Percentiles rank a stretch among this genome's conserved stretches.
These are phyloP conservation scores for Knipowitschia caucasica DNA, from an alignment of 2,797 vertebrate genomes.

Conservation along the genomic window DNA sequence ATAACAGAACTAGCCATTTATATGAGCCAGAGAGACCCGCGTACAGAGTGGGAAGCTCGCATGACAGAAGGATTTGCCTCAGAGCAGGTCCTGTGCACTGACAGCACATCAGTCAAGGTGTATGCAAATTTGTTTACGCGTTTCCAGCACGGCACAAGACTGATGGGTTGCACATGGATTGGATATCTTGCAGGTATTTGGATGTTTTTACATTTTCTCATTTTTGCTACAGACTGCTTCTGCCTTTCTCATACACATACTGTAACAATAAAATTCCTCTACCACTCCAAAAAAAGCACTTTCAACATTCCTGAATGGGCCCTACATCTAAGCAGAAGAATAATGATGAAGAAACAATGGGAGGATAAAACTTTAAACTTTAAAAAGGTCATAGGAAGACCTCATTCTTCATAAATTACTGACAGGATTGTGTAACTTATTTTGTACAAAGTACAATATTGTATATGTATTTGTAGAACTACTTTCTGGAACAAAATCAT, in stretches of 20 bases:
- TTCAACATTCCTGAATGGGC: conserved; percentile 43
- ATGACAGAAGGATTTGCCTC: not conserved
- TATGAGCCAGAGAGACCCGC: conserved; percentile 7
- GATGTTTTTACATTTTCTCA: conserved; percentile 7
- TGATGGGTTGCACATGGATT: not conserved
- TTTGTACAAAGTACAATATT: too few species aligned
- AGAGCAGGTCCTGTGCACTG: conserved; percentile 2
- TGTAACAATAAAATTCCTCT: conserved; percentile 40
- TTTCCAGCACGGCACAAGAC: conserved; percentile 4
- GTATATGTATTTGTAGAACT: too few species aligned
- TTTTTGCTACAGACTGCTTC: not conserved
- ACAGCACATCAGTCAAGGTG: conserved; percentile 12
- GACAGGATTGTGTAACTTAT: not conserved
- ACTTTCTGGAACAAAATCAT: too few species aligned
- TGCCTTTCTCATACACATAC: conserved; percentile 13
- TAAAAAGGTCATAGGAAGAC: not conserved
- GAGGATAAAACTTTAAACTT: conserved; percentile 2
- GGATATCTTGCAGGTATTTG: conserved; percentile 8
- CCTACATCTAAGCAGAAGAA: conserved; percentile 22
- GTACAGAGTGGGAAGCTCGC: conserved; percentile 5
- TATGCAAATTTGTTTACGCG: conserved; percentile 4
- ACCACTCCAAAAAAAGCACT: conserved; percentile 48
- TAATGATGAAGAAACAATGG: conserved; percentile 15
- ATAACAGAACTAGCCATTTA: conserved; percentile 20
- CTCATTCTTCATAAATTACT: not conserved